Evolutionary conservation across 2,113 vertebrate genomes (phyloP).

Genomic region (Danio rerio): GRCz12tu NC_133191.1:33923501-33924000

Average conservation of each 20-base stretch:
- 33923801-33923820: not conserved
- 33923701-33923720: slow-evolving; percentile 53
- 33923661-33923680: slow-evolving; percentile 42
- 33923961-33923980: slow-evolving; percentile 98
- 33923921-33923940: slow-evolving; percentile 82
- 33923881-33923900: slow-evolving; percentile 20
- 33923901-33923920: not conserved
- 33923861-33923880: slow-evolving; percentile 22
- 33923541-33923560: too few relatives aligned
- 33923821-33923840: slow-evolving; percentile 18
- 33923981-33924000: slow-evolving; percentile 80
- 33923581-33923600: too few relatives aligned
- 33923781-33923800: not conserved
- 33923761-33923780: slow-evolving; percentile 39
- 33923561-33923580: too few relatives aligned
- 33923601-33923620: slow-evolving; percentile 12
- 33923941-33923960: slow-evolving; percentile 94
- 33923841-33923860: slow-evolving; percentile 24
- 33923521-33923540: not conserved
- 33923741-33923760: slow-evolving; percentile 46
- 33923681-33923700: slow-evolving; percentile 58
- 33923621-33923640: slow-evolving; percentile 30
- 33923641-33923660: slow-evolving; percentile 47
- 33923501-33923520: not conserved
- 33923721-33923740: not conserved